Percentiles rank a stretch among this genome's conserved stretches.
These are phyloP conservation scores for Trachops cirrhosus DNA, from an alignment of 2,797 vertebrate genomes.

Conservation along the genomic window DNA sequence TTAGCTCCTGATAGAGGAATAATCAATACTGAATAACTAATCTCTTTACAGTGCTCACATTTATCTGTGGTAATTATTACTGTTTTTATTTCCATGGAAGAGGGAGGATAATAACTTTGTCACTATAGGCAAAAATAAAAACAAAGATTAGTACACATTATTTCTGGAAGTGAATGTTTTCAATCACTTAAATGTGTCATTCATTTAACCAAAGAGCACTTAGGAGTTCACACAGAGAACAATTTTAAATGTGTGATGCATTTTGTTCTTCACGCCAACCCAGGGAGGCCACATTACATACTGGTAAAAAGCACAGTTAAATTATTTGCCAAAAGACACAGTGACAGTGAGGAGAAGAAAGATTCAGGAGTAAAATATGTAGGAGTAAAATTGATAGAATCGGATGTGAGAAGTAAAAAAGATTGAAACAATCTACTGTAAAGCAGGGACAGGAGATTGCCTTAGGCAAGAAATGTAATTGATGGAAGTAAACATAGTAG, in stretches of 20 bases:
- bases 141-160: not conserved
- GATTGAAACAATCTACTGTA: not conserved
- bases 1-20: not conserved
- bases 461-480: not conserved
- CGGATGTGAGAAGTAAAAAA: not conserved
- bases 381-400: not conserved
- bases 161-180: not conserved
- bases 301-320: not conserved
- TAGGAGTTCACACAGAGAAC: not conserved
- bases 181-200: not conserved
- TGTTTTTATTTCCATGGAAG: not conserved
- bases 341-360: not conserved
- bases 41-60: not conserved
- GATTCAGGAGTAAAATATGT: not conserved
- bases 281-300: not conserved
- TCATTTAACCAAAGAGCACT: not conserved
- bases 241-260: not conserved
- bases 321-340: not conserved
- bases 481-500: not conserved
- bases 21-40: not conserved
- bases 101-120: not conserved
- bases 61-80: not conserved
- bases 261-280: not conserved
- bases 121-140: not conserved
- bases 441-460: not conserved